Evolutionary conservation across 2,113 vertebrate species (phyloP), one percentile per base, ranked within the genome.

Genomic region (Coracopsis vasa): DNA sequence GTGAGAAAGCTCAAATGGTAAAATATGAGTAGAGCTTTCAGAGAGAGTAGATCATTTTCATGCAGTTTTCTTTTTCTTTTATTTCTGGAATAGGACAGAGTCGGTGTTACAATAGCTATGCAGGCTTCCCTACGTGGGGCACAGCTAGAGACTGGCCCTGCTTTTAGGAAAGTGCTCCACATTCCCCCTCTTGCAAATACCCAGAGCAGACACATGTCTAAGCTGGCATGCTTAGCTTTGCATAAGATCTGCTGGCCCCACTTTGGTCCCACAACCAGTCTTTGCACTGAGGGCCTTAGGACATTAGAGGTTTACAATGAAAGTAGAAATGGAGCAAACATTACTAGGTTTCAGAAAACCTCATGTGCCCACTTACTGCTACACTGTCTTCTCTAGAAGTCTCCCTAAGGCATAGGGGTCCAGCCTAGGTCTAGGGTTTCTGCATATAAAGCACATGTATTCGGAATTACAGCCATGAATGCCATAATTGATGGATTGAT

Each of bases 21-120:
- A 96, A 94, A 90, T 81, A 95, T 8, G 24, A 91, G 54, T 20
- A 71, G 28, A 79, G 29, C 29, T 91, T 95, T 96, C 66, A 94
- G 75, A 95, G 95, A 84, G 51, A 90, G 37, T 28, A 81, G 64
- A 64, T 73, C 27, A 85, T 94, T 88, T 73, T 86, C 13, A 93
- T 65, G 86, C 10, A 2, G 8, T 45, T 88, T 73, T 82, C 69
- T 85, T 51, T 94, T 78, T 95, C 92, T 54, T 86, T 66, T 31
- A 53, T 23, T 86, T 90, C 64, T 81, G 72, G 89, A 96, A 90
- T 18, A 71, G 64, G 70, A 71, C 80, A 73, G 75, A 31, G 7
- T 25, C 71, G 10, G 29, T 19, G 8, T 24, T 62, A 92, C 53
- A 92, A 90, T 82, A 85, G 35, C 80, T 90, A 80, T 21, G 69